Conservation (phyloP, 2,888 invertebrate species). For the Timema cristinae region DNA sequence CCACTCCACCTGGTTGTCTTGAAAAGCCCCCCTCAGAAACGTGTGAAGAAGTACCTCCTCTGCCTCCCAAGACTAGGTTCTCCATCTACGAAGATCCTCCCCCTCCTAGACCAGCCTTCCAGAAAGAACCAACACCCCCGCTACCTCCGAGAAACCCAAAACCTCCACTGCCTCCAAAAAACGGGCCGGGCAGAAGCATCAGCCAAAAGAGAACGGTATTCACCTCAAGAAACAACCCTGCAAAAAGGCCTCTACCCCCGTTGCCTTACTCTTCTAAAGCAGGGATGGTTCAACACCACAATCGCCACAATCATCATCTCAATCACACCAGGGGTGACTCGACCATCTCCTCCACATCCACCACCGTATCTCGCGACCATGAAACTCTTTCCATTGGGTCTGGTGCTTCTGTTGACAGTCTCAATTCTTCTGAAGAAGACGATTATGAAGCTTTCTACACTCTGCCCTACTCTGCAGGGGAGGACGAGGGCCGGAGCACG, state of each 20-base stretch:
- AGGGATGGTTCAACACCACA: no score
- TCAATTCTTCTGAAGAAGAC: conserved; percentile 44
- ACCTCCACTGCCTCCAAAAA: conserved; percentile 38
- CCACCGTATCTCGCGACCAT: conserved; percentile 29
- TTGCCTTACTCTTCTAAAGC: conserved; percentile 23
- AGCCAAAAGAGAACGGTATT: conserved; percentile 24
- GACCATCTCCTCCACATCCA: conserved; percentile 17
- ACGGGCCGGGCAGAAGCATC: conserved; percentile 32
- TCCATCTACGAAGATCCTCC: conserved; percentile 28
- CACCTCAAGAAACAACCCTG: conserved; percentile 35
- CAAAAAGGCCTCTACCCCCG: conserved; percentile 41
- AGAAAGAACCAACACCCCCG: conserved; percentile 38
- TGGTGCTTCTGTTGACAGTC: conserved; percentile 52
- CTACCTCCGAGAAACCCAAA: conserved; percentile 43
- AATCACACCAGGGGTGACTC: neutral
- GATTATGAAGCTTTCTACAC: conserved; percentile 46
- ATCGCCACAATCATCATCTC: neutral
- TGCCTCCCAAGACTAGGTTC: conserved; percentile 19
- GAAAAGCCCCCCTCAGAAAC: conserved; percentile 49
- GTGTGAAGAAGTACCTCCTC: conserved; percentile 57
- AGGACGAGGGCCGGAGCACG: conserved; percentile 16
- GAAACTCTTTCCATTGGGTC: conserved; percentile 40
- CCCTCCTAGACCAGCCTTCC: conserved; percentile 27
- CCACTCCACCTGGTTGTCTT: conserved; percentile 51
- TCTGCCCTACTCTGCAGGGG: conserved; percentile 27